Evolutionary conservation across 2,113 vertebrate genomes (phyloP).

Genomic region (Dissostichus mawsoni): DNA sequence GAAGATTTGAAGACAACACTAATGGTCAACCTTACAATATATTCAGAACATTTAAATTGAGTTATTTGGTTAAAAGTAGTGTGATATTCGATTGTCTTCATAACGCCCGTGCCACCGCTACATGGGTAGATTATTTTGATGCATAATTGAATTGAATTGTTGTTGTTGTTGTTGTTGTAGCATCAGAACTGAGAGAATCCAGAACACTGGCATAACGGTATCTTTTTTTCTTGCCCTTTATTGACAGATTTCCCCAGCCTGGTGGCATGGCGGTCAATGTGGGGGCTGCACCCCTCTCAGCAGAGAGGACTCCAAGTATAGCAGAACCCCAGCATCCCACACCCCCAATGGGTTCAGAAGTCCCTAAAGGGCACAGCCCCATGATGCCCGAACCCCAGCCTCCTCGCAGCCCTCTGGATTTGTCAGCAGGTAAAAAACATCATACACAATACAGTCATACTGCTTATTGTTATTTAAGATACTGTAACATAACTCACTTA

Average conservation of each 20-base stretch:
- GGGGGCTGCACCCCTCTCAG: constrained; percentile 64
- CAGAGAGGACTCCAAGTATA: constrained; percentile 67
- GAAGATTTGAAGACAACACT: too few species aligned
- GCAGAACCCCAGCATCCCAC: constrained; percentile 62
- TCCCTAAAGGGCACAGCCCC: constrained; percentile 56
- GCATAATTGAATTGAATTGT: too few species aligned
- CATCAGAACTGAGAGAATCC: background rate
- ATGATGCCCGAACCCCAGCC: constrained; percentile 72
- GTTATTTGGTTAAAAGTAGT: too few species aligned
- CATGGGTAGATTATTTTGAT: background rate
- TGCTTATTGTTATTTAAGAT: background rate
- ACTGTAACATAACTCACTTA: background rate
- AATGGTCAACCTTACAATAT: too few species aligned
- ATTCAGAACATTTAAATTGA: too few species aligned
- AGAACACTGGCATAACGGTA: background rate
- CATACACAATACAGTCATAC: background rate
- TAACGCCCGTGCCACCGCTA: too few species aligned
- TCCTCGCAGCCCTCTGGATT: constrained; percentile 69
- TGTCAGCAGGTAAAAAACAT: constrained; percentile 70
- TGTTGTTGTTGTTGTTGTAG: background rate
- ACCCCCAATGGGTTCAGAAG: constrained; percentile 48
- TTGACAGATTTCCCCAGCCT: constrained; percentile 75
- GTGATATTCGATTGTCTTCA: too few species aligned
- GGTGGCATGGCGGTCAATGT: constrained; percentile 42
- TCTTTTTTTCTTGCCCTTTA: background rate